Conservation (phyloP, 2,113 vertebrate genomes). For the Channa argus region DNA sequence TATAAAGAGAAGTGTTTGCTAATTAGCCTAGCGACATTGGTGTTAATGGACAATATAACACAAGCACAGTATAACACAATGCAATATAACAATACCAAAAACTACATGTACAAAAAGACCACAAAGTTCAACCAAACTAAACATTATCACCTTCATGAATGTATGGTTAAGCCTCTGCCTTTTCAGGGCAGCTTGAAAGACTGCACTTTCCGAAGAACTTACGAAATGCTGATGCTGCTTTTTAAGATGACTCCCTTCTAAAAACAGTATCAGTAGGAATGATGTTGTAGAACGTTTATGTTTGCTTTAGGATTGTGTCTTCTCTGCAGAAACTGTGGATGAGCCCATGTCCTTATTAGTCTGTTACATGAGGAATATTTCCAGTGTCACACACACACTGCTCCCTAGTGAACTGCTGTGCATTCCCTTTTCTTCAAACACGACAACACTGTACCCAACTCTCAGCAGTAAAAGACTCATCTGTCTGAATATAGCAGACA, state of each 20-base stretch:
- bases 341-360: constrained; percentile 33
- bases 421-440: constrained; percentile 17
- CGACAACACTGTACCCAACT: constrained; percentile 14
- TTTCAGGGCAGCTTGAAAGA: background rate
- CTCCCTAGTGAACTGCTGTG: constrained; percentile 33
- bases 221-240: background rate
- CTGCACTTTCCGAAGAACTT: background rate
- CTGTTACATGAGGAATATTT: constrained; percentile 42
- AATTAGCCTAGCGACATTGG: too few relatives aligned
- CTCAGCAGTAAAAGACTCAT: constrained; percentile 15
- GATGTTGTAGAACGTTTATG: background rate
- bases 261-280: background rate
- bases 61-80: too few relatives aligned
- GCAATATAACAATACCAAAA: too few relatives aligned
- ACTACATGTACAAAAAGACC: too few relatives aligned
- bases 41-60: too few relatives aligned
- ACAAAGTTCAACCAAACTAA: too few relatives aligned
- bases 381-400: constrained; percentile 30
- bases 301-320: background rate
- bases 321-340: constrained; percentile 37
- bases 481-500: constrained; percentile 16
- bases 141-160: too few relatives aligned
- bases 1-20: too few relatives aligned
- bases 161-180: background rate
- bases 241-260: background rate